These are phyloP conservation scores for Hesperia comma DNA, from an alignment of 2,888 invertebrate species.

Conservation along the genomic window DNA sequence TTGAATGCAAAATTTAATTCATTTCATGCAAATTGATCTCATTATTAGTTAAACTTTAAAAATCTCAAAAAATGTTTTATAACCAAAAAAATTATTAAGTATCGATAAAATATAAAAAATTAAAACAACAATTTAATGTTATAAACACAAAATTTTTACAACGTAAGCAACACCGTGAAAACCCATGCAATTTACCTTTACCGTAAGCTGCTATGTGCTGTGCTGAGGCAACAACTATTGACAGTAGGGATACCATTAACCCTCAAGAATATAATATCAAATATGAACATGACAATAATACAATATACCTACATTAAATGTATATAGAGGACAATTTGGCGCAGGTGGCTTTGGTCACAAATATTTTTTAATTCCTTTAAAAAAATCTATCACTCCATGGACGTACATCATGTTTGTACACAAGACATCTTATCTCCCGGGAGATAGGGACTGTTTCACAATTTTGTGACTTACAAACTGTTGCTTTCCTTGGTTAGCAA, in stretches of 20 bases:
- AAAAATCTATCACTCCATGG: no score
- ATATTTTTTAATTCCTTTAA: no score
- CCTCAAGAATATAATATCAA: slow-evolving; percentile 48
- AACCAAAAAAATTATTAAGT: slow-evolving; percentile 39
- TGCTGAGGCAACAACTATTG: slow-evolving; percentile 65
- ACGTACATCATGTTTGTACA: no score
- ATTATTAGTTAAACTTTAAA: slow-evolving; percentile 24
- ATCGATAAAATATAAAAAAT: slow-evolving; percentile 2
- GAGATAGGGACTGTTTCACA: no score
- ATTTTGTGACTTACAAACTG: no score
- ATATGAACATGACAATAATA: slow-evolving; percentile 55
- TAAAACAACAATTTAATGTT: slow-evolving; percentile 20
- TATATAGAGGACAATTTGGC: slow-evolving; percentile 43
- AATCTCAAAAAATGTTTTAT: background rate
- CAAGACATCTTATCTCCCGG: no score
- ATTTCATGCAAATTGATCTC: slow-evolving; percentile 61
- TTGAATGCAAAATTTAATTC: slow-evolving; percentile 48
- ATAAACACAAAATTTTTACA: slow-evolving; percentile 52
- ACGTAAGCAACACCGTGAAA: slow-evolving; percentile 60
- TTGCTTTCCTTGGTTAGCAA: no score
- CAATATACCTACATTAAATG: slow-evolving; percentile 33
- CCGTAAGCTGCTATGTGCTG: slow-evolving; percentile 73
- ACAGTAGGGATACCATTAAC: slow-evolving; percentile 56
- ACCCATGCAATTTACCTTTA: slow-evolving; percentile 80
- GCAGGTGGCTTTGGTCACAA: slow-evolving; percentile 58